These are phyloP conservation scores for Hippolais icterina DNA, from an alignment of 2,113 vertebrate species.

Conservation along the genomic window DNA sequence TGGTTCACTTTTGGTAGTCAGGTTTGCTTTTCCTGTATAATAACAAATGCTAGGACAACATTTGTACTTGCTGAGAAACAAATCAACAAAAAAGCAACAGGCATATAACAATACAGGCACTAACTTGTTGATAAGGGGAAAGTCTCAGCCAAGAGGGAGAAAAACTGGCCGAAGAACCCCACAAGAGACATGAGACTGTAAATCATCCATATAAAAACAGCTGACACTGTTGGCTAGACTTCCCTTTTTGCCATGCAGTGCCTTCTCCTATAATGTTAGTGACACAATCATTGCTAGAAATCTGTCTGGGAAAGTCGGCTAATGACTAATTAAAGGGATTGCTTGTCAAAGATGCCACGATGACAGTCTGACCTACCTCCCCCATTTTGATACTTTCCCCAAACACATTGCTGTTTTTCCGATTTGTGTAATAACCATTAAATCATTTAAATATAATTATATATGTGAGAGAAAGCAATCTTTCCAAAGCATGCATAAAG, in stretches of 20 bases:
- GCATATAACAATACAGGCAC: neutral
- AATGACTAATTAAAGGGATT: constrained; percentile 26
- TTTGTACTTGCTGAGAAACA: neutral
- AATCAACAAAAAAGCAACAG: neutral
- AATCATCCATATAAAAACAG: neutral
- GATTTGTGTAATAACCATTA: constrained; percentile 1
- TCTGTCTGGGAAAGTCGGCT: neutral
- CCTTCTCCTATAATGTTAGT: neutral
- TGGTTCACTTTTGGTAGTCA: neutral
- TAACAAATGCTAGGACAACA: neutral
- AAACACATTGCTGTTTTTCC: neutral
- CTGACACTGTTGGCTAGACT: neutral
- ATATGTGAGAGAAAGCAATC: neutral
- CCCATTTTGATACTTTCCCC: neutral
- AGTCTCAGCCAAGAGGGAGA: neutral
- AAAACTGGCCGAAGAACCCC: neutral
- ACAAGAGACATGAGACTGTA: neutral
- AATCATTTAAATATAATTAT: constrained; percentile 10
- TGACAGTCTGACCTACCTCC: neutral
- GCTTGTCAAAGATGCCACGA: neutral
- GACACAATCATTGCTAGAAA: neutral
- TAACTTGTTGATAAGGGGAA: neutral
- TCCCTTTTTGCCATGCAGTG: neutral
- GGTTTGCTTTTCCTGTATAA: neutral
- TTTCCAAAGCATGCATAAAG: neutral